Percentiles rank a stretch among this genome's conserved stretches.
These are phyloP conservation scores for Stomorhina lunata DNA, from an alignment of 2,888 invertebrate genomes.

Conservation along the genomic window DNA sequence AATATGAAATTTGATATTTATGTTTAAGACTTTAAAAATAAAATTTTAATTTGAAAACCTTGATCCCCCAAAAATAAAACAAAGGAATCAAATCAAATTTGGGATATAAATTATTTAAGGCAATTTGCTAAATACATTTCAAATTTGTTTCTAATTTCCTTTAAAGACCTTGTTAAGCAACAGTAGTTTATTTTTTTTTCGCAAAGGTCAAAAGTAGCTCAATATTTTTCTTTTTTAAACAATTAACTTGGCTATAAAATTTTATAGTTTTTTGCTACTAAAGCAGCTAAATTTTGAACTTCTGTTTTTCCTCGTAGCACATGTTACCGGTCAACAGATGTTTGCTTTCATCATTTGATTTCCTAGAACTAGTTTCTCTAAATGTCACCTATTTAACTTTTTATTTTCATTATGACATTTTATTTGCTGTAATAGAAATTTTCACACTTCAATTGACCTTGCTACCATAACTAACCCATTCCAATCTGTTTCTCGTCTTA, in stretches of 20 bases:
- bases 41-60: slow-evolving; percentile 62
- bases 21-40: slow-evolving; percentile 65
- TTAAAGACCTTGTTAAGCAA: not conserved
- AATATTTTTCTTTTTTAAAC: not conserved
- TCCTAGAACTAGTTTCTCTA: not conserved
- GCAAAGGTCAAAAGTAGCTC: slow-evolving; percentile 6
- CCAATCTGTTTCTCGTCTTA: not conserved
- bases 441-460: slow-evolving; percentile 71
- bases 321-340: slow-evolving; percentile 67
- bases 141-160: not conserved
- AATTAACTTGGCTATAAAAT: not conserved
- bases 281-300: not conserved
- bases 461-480: slow-evolving; percentile 72
- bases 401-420: slow-evolving; percentile 2
- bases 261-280: slow-evolving; percentile 22
- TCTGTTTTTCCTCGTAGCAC: not conserved
- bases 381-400: slow-evolving; percentile 18
- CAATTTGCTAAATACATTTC: slow-evolving; percentile 55
- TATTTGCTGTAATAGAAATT: slow-evolving; percentile 14
- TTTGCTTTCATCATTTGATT: not conserved
- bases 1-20: slow-evolving; percentile 69
- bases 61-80: not conserved
- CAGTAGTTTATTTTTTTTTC: not conserved
- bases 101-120: slow-evolving; percentile 8
- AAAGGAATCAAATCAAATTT: too few species aligned